Evolutionary conservation across 2,113 vertebrate species (phyloP), one percentile per base, ranked within the genome.

Genomic region (Sigmodon hispidus): DNA sequence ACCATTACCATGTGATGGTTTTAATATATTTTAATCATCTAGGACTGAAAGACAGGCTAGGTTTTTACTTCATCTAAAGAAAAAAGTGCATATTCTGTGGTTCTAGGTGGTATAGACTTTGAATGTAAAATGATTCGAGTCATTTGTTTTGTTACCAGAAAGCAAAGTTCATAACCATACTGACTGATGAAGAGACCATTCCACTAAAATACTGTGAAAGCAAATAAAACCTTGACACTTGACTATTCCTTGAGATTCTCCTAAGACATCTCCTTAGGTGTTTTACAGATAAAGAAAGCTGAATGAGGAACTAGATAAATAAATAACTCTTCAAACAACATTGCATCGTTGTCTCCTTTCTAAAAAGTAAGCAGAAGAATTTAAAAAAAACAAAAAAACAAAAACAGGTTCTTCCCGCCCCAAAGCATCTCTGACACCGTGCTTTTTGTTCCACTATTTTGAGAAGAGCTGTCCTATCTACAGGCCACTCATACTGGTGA

Each of bases 11-110:
- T 92, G 83, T 50, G 96, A 96, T 48, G 50, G 79, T 67, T 96
- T 97, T 97, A 94, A 96, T 94, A 94, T 96, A 83, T 89, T 94
- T 96, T 83, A 87, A 94, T 94, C 92, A 57, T 95, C 79, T 65
- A 90, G 93, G 79, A 89, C 57, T 96, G 76, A 59, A 91, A 90
- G 88, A 77, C 93, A 91, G 57, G 43, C 45, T 89, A 48, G 52
- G 72, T 40, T 96, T 88, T 91, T 87, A 94, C 94, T 55, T 96
- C 79, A 94, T 93, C 79, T 87, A 89, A 61, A 94, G 94, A 75
- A 43, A 52, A 77, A 86, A 83, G 80, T 50, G 89, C 19, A 61
- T 84, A 40, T 89, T 91, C 34, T 96, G 79, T 93, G 93, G 94
- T 50, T 61, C 84, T 34, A 75, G 61, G 21, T 13, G 94, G 61